These are phyloP conservation scores for Rhea pennata DNA, from an alignment of 2,113 vertebrate genomes.

Conservation along the genomic window DNA sequence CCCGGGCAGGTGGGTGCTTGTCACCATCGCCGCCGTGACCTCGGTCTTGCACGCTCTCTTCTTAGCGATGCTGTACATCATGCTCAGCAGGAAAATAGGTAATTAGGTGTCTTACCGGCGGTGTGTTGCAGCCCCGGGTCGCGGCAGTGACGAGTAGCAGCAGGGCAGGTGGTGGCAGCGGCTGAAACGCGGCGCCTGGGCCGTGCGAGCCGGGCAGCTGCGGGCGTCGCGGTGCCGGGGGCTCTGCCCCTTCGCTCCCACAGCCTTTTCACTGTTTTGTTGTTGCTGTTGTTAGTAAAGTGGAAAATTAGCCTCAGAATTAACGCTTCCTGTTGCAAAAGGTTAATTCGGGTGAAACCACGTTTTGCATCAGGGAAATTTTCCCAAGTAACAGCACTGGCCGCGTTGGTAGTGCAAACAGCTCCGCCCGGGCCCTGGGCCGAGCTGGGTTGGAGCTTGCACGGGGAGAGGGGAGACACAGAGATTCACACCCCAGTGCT, in stretches of 20 bases:
- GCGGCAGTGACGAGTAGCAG: fast-evolving
- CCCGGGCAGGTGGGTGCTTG: constrained; percentile 28
- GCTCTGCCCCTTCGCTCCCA: fast-evolving
- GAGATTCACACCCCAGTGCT: neutral
- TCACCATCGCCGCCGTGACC: neutral
- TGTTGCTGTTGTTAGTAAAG: neutral
- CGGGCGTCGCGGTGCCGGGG: neutral
- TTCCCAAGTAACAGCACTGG: neutral
- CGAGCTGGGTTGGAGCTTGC: neutral
- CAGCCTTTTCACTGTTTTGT: neutral
- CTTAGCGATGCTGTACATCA: neutral
- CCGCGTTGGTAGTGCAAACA: fast-evolving
- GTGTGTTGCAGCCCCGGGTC: no score
- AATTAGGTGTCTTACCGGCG: neutral
- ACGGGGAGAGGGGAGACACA: neutral
- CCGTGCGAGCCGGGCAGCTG: no score
- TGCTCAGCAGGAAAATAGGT: constrained; percentile 71
- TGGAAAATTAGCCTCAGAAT: neutral
- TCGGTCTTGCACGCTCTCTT: neutral
- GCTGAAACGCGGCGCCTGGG: no score
- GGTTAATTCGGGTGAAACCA: neutral
- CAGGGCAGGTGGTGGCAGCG: no score
- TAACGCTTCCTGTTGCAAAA: neutral
- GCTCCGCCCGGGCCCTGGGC: neutral
- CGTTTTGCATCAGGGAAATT: neutral